Percentiles rank a stretch among this genome's conserved stretches.
Evolutionary conservation across 2,888 invertebrate species (phyloP).

Genomic region (Mimas tiliae): DNA sequence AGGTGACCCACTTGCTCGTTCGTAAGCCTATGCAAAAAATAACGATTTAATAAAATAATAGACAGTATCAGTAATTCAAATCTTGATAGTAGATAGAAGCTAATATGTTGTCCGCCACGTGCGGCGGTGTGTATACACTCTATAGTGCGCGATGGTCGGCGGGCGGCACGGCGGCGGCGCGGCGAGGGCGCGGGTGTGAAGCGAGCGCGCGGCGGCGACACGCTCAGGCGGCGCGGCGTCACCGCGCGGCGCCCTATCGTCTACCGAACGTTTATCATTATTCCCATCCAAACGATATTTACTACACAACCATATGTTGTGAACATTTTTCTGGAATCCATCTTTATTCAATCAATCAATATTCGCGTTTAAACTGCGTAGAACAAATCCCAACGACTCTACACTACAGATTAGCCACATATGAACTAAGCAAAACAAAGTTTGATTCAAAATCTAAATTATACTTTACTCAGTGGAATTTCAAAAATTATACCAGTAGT

Average conservation of each 20-base stretch:
- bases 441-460: background rate
- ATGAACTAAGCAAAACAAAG: background rate
- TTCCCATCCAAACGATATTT: constrained; percentile 50
- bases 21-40: too few species aligned
- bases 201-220: constrained; percentile 14
- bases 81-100: too few species aligned
- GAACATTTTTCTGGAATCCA: constrained; percentile 37
- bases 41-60: too few species aligned
- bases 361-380: background rate
- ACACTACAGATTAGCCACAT: background rate
- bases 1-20: too few species aligned
- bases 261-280: constrained; percentile 74
- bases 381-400: background rate
- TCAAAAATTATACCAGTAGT: background rate
- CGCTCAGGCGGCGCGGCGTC: constrained; percentile 72
- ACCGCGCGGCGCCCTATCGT: constrained; percentile 77
- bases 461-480: background rate
- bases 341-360: constrained; percentile 26
- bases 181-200: constrained; percentile 28
- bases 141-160: background rate
- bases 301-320: constrained; percentile 44
- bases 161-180: constrained; percentile 27
- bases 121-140: constrained; percentile 39
- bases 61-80: too few species aligned
- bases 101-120: constrained; percentile 1